Conservation (phyloP, 2,797 vertebrate species). For the Parambassis ranga region DNA sequence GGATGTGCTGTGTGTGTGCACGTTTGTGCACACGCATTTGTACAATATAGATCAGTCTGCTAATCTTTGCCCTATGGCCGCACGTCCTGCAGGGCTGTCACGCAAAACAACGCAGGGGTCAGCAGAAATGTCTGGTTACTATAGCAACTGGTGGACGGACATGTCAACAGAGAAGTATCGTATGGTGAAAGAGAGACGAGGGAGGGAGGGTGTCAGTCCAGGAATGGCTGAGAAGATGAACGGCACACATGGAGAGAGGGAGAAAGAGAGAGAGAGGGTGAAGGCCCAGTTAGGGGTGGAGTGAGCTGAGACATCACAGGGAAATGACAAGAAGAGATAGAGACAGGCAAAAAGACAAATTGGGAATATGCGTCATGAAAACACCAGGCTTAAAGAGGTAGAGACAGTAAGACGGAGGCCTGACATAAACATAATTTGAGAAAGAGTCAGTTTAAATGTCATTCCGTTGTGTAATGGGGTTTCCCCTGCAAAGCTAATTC, state of each 20-base stretch:
- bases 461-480: slow-evolving; percentile 34
- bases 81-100: slow-evolving; percentile 46
- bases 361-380: not conserved
- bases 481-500: slow-evolving; percentile 38
- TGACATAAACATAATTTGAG: not conserved
- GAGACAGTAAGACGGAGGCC: not conserved
- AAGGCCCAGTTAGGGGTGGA: slow-evolving; percentile 19
- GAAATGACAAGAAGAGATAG: not conserved
- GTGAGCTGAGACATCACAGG: slow-evolving; percentile 5
- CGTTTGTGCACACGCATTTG: not conserved
- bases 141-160: slow-evolving; percentile 56
- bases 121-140: slow-evolving; percentile 67
- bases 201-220: slow-evolving; percentile 44
- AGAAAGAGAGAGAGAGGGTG: slow-evolving; percentile 7
- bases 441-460: slow-evolving; percentile 27
- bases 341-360: not conserved
- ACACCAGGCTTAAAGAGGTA: not conserved
- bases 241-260: slow-evolving; percentile 23
- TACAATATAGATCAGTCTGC: not conserved
- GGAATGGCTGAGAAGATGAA: slow-evolving; percentile 62
- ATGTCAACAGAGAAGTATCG: slow-evolving; percentile 73
- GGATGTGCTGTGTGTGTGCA: not conserved
- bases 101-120: slow-evolving; percentile 50
- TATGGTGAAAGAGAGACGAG: slow-evolving; percentile 74
- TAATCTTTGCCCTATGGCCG: slow-evolving; percentile 25